phyloP scores from a whole-genome alignment of 2,888 invertebrate genomes.

The Ptychoptera contaminata region DNA sequence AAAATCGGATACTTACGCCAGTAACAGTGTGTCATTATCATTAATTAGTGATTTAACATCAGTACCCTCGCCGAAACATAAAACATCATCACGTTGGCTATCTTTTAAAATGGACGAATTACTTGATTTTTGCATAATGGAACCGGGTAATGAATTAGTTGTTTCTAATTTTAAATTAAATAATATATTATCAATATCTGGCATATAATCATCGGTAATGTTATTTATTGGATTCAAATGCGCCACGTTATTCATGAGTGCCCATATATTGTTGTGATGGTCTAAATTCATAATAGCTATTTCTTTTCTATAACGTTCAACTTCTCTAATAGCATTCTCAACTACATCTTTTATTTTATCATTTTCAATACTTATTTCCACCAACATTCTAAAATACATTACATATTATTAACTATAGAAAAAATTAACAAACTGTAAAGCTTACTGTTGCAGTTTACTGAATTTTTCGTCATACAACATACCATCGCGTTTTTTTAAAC shows the following conservation, averaged over 20 bases:
- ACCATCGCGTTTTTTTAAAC: conserved; percentile 9
- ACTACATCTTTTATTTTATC: conserved; percentile 32
- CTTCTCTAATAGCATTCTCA: conserved; percentile 28
- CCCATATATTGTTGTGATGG: conserved; percentile 31
- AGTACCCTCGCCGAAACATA: conserved; percentile 3
- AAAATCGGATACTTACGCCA: not conserved
- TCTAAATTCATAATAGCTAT: conserved; percentile 26
- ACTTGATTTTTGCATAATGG: no score
- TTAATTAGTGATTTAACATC: conserved; percentile 1
- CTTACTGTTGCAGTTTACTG: conserved; percentile 5
- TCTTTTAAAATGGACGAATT: no score
- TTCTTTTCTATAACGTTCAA: conserved; percentile 25
- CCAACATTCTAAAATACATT: conserved; percentile 32
- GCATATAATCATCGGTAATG: not conserved
- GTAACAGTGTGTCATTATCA: conserved; percentile 2
- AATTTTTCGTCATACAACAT: conserved; percentile 4
- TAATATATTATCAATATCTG: not conserved
- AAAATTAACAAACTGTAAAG: conserved; percentile 18
- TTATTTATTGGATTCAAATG: not conserved
- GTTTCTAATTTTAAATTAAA: not conserved
- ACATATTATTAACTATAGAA: no score
- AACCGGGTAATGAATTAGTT: not conserved
- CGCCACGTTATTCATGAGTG: not conserved
- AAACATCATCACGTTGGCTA: not conserved
- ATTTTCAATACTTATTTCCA: conserved; percentile 33